phyloP scores from a whole-genome alignment of 2,113 vertebrate genomes.

The Etheostoma spectabile region DNA sequence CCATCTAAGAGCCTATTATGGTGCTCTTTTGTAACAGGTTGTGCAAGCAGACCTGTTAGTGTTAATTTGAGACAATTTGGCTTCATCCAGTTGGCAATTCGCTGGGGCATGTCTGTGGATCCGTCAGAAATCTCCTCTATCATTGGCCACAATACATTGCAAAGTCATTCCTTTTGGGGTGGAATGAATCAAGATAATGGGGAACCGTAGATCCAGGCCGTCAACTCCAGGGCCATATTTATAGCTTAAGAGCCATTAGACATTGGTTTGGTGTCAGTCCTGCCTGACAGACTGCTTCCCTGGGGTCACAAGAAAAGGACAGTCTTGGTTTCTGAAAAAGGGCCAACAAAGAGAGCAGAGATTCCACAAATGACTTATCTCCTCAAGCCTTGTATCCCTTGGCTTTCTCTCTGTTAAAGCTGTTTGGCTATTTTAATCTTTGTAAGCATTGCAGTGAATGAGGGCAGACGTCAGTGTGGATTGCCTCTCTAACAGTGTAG shows the following conservation, averaged over 20 bases:
- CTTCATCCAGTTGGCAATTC: slow-evolving; percentile 45
- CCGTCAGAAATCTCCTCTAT: slow-evolving; percentile 54
- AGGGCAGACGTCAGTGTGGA: slow-evolving; percentile 74
- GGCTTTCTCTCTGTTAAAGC: slow-evolving; percentile 65
- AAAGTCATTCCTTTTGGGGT: slow-evolving; percentile 62
- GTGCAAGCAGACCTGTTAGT: slow-evolving; percentile 60
- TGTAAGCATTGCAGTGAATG: slow-evolving; percentile 71
- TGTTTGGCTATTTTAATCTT: slow-evolving; percentile 72
- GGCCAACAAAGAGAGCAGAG: slow-evolving; percentile 33
- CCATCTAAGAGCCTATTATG: slow-evolving; percentile 32
- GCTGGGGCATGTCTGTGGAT: slow-evolving; percentile 40
- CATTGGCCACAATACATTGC: slow-evolving; percentile 54
- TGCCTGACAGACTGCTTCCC: slow-evolving; percentile 72
- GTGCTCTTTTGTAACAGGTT: slow-evolving; percentile 49
- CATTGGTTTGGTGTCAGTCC: slow-evolving; percentile 76
- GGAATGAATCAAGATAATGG: slow-evolving; percentile 78
- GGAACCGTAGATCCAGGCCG: slow-evolving; percentile 63
- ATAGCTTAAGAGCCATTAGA: slow-evolving; percentile 75
- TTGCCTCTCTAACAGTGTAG: slow-evolving; percentile 63
- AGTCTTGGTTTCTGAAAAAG: slow-evolving; percentile 53
- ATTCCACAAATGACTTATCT: slow-evolving; percentile 60
- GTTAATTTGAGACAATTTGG: slow-evolving; percentile 66
- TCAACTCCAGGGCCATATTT: slow-evolving; percentile 74
- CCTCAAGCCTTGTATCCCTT: slow-evolving; percentile 56
- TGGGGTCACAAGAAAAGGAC: slow-evolving; percentile 63